Conservation (phyloP, 2,888 invertebrate genomes). For the Noctua fimbriata region DNA sequence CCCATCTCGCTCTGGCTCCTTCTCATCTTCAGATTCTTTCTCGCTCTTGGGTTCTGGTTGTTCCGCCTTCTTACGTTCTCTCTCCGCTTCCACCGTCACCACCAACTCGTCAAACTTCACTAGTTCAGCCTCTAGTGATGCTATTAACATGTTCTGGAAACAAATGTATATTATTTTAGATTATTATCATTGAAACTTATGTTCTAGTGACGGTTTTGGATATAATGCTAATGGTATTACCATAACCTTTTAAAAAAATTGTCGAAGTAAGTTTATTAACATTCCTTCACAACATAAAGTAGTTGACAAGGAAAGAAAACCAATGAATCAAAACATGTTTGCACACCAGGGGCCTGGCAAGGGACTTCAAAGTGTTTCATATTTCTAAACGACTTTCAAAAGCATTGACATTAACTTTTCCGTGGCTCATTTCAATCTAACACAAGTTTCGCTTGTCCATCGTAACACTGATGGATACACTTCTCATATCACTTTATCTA, state of each 20-base stretch:
- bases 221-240: background rate
- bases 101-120: conserved; percentile 94
- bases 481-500: background rate
- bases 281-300: background rate
- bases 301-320: background rate
- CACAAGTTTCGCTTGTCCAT: background rate
- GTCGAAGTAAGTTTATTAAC: background rate
- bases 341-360: background rate
- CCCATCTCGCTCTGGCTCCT: conserved; percentile 60
- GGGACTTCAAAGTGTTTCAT: background rate
- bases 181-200: background rate
- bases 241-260: no score
- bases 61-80: conserved; percentile 79
- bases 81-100: conserved; percentile 92
- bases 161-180: background rate
- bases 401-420: background rate
- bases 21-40: conserved; percentile 63
- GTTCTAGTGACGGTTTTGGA: background rate
- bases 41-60: conserved; percentile 69
- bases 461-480: background rate
- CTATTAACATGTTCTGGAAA: conserved; percentile 91
- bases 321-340: background rate
- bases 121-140: conserved; percentile 93
- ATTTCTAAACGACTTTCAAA: background rate
- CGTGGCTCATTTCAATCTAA: background rate